These are phyloP conservation scores for Gorsachius goisagi DNA, from an alignment of 2,113 vertebrate species.

Conservation along the genomic window DNA sequence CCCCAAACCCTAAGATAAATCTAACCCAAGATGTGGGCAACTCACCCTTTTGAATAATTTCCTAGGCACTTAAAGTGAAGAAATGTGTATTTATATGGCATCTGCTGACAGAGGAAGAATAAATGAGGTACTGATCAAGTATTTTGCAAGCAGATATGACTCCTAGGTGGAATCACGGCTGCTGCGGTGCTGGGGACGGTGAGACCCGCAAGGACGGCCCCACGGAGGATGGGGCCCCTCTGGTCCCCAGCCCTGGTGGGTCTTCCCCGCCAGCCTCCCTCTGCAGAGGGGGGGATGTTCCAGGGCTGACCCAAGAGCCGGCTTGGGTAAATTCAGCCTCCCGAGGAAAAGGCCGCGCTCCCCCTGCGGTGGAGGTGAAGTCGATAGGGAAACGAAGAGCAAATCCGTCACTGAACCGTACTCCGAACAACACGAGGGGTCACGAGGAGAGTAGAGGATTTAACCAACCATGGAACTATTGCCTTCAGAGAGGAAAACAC, in stretches of 20 bases:
- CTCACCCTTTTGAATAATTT: background rate
- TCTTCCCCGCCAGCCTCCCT: background rate
- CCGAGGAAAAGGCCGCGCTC: background rate
- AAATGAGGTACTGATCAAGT: background rate
- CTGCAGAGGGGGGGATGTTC: background rate
- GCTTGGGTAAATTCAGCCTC: background rate
- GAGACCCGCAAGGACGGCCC: background rate
- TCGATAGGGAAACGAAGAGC: background rate
- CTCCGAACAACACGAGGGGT: background rate
- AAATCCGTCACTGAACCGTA: too few relatives aligned
- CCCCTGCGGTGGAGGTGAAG: accelerated
- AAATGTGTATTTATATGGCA: background rate
- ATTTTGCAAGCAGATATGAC: background rate
- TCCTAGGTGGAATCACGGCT: accelerated
- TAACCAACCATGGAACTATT: background rate
- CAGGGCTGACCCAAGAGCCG: background rate
- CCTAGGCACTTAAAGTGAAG: background rate
- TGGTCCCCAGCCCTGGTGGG: background rate
- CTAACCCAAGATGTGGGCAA: background rate
- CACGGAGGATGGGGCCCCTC: background rate
- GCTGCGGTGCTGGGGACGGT: accelerated
- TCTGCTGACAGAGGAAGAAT: background rate
- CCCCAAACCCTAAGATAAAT: background rate
- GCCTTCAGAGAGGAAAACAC: background rate
- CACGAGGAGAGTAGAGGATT: background rate